Conservation (phyloP, 2,888 invertebrate genomes). For the Ophion obscuratus region DNA sequence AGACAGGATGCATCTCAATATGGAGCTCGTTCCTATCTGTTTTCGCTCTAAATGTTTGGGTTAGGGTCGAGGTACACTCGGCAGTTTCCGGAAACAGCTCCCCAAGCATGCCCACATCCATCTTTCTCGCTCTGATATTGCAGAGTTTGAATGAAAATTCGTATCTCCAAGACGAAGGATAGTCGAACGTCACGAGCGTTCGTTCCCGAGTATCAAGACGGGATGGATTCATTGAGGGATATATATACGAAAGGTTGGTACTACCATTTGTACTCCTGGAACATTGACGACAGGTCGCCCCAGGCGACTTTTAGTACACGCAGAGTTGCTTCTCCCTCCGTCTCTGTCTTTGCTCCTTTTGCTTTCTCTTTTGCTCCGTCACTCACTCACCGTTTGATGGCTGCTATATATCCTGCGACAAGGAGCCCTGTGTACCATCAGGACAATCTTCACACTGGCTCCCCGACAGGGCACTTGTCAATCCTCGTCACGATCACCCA, state of each 20-base stretch:
- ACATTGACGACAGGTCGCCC: conserved; percentile 48
- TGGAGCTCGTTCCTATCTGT: no score
- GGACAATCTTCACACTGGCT: conserved; percentile 53
- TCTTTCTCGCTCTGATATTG: no score
- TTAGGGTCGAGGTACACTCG: no score
- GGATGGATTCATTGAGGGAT: conserved; percentile 22
- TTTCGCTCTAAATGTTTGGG: no score
- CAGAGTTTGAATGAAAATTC: no score
- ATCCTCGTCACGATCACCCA: conserved; percentile 62
- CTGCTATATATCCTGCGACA: conserved; percentile 40
- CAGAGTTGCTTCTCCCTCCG: background rate
- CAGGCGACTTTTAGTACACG: conserved; percentile 42
- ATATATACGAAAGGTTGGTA: conserved; percentile 7
- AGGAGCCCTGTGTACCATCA: conserved; percentile 29
- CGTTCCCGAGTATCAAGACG: background rate
- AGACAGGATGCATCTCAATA: no score
- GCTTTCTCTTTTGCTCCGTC: conserved; percentile 16
- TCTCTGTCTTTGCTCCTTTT: conserved; percentile 14
- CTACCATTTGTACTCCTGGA: conserved; percentile 43
- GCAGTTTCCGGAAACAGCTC: no score
- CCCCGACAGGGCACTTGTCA: conserved; percentile 54
- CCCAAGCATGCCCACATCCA: no score
- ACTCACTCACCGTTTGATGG: conserved; percentile 24
- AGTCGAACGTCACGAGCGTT: background rate
- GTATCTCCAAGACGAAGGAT: background rate